Evolutionary conservation across 2,113 vertebrate genomes (phyloP), one percentile per base, ranked within the genome.

Genomic region (Labeo catla): DNA sequence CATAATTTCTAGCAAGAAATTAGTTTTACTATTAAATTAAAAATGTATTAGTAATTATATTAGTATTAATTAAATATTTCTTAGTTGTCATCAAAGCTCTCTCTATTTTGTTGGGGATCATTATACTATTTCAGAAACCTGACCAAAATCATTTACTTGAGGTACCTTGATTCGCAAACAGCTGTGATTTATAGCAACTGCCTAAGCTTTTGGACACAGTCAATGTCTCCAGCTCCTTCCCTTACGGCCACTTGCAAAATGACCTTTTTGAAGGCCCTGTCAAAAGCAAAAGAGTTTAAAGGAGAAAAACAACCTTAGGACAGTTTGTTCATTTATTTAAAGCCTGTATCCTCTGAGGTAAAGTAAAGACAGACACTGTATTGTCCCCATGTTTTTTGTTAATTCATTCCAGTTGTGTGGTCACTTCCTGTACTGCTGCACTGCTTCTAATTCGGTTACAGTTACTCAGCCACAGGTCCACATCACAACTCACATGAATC

Each of bases 331-430:
- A 70, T 68, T 87, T 86, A 6, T 49, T 47, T n/a, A 47, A 19
- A 65, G 43, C 43, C 49, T 82, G 47, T 77, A n/a, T 36, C 68
- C 13, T 83, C 86, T 83, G 8, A 68, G 61, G 84, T 54, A 34
- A 21, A 10, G 50, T 23, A 59, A 80, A 63, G 21, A 84, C 19
- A 39, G 39, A 72, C n/a, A 45, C 34, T 50, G 57, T 43, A 84
- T 66, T 86, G 74, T 88, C 34, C 34, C 43, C 74, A 6, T 89
- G 86, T 91, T 90, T 82, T 83, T 81, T 81, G 82, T 47, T 93
- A 90, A 93, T 92, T 76, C 81, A 90, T 92, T 92, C 89, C 91
- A 93, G 91, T 86, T 82, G 85, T 85, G 28, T 49, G 66, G 86
- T 77, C 66, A 77, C 68, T 83, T 76, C 73, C 65, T 83, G 86